phyloP scores from a whole-genome alignment of 2,797 vertebrate genomes.

The Brotogeris chrysoptera region DNA sequence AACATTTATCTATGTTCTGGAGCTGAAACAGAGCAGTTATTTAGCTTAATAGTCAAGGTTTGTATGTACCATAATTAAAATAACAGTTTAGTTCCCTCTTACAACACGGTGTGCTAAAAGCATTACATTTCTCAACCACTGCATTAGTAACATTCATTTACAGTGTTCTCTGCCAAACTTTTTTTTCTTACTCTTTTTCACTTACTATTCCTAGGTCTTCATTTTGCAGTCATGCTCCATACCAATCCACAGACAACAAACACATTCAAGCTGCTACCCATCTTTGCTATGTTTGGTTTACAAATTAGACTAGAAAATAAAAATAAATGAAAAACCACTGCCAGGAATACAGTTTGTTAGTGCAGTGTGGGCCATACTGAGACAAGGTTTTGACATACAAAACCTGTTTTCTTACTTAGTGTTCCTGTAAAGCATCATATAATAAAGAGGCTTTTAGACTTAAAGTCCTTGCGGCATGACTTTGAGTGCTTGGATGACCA shows the following conservation, averaged over 20 bases:
- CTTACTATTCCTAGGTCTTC: not conserved
- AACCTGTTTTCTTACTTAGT: not conserved
- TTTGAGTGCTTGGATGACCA: not conserved
- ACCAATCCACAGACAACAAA: not conserved
- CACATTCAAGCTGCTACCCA: not conserved
- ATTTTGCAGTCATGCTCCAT: not conserved
- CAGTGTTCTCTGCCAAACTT: not conserved
- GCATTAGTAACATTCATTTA: not conserved
- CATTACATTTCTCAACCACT: not conserved
- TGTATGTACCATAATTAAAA: not conserved
- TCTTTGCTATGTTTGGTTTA: not conserved
- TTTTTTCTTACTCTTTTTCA: not conserved
- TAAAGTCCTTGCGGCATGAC: fast-evolving
- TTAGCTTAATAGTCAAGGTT: not conserved
- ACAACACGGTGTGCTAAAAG: fast-evolving
- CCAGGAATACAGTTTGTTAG: not conserved
- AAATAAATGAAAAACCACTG: not conserved
- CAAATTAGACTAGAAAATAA: not conserved
- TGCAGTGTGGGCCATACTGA: not conserved
- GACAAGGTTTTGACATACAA: not conserved
- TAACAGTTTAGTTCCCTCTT: not conserved
- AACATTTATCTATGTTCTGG: not conserved
- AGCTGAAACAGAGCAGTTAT: not conserved
- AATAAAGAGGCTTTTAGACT: not conserved
- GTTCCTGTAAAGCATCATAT: fast-evolving